A percentile compares a stretch with the other conserved stretches of the same genome.
These are phyloP conservation scores for Aphelenchoides avenae DNA, from an alignment of 1,140 invertebrate genomes.

Conservation along the genomic window DNA sequence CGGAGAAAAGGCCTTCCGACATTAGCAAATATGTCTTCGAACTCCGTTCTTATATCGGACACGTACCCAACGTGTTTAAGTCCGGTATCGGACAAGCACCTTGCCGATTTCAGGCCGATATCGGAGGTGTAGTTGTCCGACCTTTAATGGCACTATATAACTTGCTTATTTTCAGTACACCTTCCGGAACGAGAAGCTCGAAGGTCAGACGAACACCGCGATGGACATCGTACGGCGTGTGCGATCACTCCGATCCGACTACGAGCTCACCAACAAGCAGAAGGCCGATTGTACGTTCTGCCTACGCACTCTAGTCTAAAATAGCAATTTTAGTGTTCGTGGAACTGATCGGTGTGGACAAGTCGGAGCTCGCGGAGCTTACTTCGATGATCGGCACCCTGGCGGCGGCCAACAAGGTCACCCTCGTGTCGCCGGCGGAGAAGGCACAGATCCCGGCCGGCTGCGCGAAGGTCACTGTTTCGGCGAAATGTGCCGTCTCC, in stretches of 20 bases:
- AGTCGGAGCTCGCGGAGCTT: not conserved
- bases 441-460: constrained; percentile 53
- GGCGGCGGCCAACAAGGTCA: constrained; percentile 3
- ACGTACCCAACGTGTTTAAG: too few species aligned
- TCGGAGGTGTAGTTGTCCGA: too few species aligned
- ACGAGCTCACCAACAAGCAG: constrained; percentile 60
- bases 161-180: too few species aligned
- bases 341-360: not conserved
- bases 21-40: too few species aligned
- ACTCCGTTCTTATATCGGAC: too few species aligned
- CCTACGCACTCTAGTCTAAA: not conserved
- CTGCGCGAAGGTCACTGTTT: constrained; percentile 61
- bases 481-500: constrained; percentile 60
- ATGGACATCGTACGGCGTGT: constrained; percentile 61
- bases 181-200: constrained; percentile 37
- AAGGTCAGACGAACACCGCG: constrained; percentile 59
- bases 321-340: not conserved
- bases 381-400: constrained; percentile 49
- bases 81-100: too few species aligned
- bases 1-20: too few species aligned
- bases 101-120: too few species aligned
- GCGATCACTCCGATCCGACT: constrained; percentile 62
- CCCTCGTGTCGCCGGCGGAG: constrained; percentile 34
- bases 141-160: too few species aligned
- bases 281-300: constrained; percentile 60